Percentiles rank a stretch among this genome's conserved stretches.
These are phyloP conservation scores for Pyrrhura leucotis DNA, from an alignment of 2,797 vertebrate genomes.

Conservation along the genomic window DNA sequence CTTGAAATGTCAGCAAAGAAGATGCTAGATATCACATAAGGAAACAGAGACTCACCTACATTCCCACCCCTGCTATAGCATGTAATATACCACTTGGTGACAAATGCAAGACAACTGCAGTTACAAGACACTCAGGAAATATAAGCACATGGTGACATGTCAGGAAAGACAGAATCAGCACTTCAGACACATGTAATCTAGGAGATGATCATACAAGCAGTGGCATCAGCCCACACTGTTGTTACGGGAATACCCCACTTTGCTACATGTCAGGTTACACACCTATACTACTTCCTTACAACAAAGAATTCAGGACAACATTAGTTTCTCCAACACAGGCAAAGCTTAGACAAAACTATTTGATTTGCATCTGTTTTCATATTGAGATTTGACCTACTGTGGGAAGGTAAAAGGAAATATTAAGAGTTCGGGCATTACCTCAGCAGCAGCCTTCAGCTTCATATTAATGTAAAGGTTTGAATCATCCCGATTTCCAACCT, in stretches of 20 bases:
- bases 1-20: neutral
- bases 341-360: neutral
- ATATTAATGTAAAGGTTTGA: slow-evolving; percentile 97
- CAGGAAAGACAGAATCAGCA: neutral
- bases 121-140: neutral
- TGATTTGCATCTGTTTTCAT: neutral
- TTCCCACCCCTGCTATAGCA: neutral
- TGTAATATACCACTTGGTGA: neutral
- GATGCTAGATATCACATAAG: neutral
- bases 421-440: slow-evolving; percentile 80
- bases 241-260: neutral
- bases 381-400: neutral
- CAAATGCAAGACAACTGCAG: neutral
- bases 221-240: neutral
- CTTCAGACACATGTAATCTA: neutral
- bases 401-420: neutral
- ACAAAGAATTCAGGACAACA: neutral
- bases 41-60: neutral
- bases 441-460: slow-evolving; percentile 95
- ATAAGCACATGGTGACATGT: neutral
- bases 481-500: slow-evolving; percentile 96
- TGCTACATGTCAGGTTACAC: neutral
- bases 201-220: neutral
- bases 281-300: neutral
- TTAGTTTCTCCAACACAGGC: neutral